Percentiles rank a stretch among this genome's conserved stretches.
phyloP scores from a whole-genome alignment of 2,797 vertebrate species.

The Lophotriccus pileatus region DNA sequence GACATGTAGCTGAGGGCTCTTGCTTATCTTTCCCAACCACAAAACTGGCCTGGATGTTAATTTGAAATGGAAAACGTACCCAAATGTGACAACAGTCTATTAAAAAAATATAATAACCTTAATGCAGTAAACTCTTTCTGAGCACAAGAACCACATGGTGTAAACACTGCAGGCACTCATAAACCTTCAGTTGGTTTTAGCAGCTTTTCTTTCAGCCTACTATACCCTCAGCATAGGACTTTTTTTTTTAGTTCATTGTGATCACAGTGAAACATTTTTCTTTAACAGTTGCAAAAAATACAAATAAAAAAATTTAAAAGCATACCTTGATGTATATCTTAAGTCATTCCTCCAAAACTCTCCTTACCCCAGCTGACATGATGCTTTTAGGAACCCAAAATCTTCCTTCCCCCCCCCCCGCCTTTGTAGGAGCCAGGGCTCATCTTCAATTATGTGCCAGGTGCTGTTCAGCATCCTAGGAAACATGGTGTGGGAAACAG shows the following conservation, averaged over 20 bases:
- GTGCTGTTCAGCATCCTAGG: background rate
- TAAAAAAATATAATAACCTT: conserved; percentile 11
- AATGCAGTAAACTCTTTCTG: background rate
- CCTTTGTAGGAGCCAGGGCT: background rate
- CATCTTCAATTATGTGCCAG: rapidly evolving
- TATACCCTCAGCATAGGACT: background rate
- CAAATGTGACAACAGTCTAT: background rate
- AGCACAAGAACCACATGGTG: background rate
- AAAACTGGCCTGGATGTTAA: background rate
- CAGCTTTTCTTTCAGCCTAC: background rate
- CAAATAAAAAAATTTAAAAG: background rate
- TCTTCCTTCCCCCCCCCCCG: too few species aligned
- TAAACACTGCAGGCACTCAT: background rate
- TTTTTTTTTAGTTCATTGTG: background rate
- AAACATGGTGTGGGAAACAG: background rate
- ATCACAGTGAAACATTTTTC: background rate
- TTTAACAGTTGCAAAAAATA: background rate
- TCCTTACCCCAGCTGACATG: background rate
- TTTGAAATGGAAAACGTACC: background rate
- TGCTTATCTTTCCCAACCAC: background rate
- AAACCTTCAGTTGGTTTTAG: background rate
- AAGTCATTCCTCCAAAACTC: background rate
- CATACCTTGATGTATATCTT: too few species aligned
- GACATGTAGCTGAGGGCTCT: background rate
- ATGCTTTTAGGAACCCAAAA: background rate